Evolutionary conservation across 2,797 vertebrate genomes (phyloP), one percentile per base, ranked within the genome.

Genomic region (Parauchenoglanis ngamensis): DNA sequence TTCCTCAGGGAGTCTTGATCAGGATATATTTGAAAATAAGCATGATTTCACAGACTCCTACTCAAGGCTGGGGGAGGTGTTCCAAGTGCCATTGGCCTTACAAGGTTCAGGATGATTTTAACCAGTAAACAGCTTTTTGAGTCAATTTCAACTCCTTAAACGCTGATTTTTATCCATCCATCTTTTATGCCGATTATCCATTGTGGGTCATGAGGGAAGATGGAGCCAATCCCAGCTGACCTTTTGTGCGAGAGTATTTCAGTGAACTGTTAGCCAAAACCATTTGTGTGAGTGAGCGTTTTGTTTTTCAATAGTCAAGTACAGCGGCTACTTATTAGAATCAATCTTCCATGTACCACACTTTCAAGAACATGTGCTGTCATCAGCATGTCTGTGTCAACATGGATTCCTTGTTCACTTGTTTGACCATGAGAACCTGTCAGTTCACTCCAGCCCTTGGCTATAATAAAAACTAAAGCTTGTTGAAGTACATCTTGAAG

Each of bases 361-460:
- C 89, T 70, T 86, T 88, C 84, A 89, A 87, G 87, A 86, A 75
- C 44, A n/a, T 23, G 21, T 25, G 21, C 57, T 90, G 81, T 87
- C 85, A 61, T 85, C 86, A 89, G 76, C 56, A 54, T 25, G 87
- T 80, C 73, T 76, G 63, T 83, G 57, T 85, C 85, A 73, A 86
- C 86, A 72, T 70, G 87, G 73, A 75, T 83, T 84, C 52, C 25
- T 75, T 81, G 72, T 88, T 88, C 87, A 52, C 21, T 63, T 84
- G 59, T 76, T 89, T 72, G 84, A 88, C 46, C 80, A 49, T 40
- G 40, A 88, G 28, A 44, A 49, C 56, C 78, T 61, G 77, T 35
- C 76, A 52, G 54, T 40, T 80, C 67, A 31, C 25, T n/a, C 17
- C 56, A 40, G 67, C 84, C 59, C 21, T 19, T 44, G 59, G 79